Conservation (phyloP, 2,888 invertebrate genomes). For the Drosophila birchii region DNA sequence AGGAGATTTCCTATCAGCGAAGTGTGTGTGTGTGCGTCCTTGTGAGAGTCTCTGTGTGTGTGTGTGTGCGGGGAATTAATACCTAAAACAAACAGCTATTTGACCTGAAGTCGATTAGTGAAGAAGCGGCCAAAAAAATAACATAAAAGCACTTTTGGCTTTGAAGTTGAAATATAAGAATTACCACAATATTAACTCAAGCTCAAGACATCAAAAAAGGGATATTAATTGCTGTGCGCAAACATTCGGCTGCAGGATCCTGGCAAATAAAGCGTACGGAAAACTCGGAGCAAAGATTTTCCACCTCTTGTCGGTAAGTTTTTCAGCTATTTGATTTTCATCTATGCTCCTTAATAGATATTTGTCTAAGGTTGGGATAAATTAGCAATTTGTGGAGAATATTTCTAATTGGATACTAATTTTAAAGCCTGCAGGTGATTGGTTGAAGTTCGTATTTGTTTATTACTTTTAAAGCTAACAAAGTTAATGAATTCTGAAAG, state of each 20-base stretch:
- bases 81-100: conserved; percentile 46
- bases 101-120: conserved; percentile 48
- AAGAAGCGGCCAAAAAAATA: neutral
- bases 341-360: conserved; percentile 34
- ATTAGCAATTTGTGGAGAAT: conserved; percentile 14
- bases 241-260: conserved; percentile 41
- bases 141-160: conserved; percentile 43
- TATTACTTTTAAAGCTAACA: neutral
- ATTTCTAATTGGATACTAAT: conserved; percentile 9
- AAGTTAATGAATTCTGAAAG: neutral
- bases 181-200: conserved; percentile 63
- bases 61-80: conserved; percentile 36
- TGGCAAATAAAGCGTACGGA: conserved; percentile 27
- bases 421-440: neutral
- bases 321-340: conserved; percentile 21
- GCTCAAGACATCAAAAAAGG: conserved; percentile 64
- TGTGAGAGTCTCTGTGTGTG: conserved; percentile 13
- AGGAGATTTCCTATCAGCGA: conserved; percentile 2
- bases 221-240: conserved; percentile 58
- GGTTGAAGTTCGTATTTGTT: neutral
- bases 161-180: conserved; percentile 55
- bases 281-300: conserved; percentile 5
- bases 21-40: conserved; percentile 5
- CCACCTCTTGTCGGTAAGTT: conserved; percentile 23
- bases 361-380: conserved; percentile 32